A percentile compares a stretch with the other conserved stretches of the same genome.
These are phyloP conservation scores for Artibeus jamaicensis DNA, from an alignment of 2,797 vertebrate species.

Conservation along the genomic window DNA sequence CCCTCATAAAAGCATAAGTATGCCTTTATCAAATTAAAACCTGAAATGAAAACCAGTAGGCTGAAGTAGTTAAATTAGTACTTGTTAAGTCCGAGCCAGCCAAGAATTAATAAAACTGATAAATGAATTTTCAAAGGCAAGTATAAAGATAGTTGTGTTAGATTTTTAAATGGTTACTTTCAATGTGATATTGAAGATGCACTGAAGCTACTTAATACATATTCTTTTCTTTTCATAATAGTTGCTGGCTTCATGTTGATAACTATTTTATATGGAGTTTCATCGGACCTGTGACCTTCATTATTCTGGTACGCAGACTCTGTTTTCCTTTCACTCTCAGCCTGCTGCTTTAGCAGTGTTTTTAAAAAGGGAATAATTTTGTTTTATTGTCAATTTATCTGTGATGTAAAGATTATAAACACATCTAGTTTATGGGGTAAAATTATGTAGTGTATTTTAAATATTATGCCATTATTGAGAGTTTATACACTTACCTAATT, in stretches of 20 bases:
- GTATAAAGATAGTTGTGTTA: conserved; percentile 6
- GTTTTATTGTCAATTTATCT: not conserved
- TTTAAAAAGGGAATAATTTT: not conserved
- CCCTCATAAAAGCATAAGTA: not conserved
- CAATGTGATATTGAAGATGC: not conserved
- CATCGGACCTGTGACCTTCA: conserved; percentile 97
- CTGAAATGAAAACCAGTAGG: not conserved
- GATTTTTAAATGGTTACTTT: conserved; percentile 46
- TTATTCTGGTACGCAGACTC: conserved; percentile 95
- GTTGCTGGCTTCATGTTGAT: conserved; percentile 98
- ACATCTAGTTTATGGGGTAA: not conserved
- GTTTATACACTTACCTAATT: not conserved
- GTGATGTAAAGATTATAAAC: not conserved
- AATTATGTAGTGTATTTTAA: not conserved
- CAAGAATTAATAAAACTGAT: conserved; percentile 36
- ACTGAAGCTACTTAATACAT: not conserved
- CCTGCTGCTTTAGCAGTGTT: not conserved
- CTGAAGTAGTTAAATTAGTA: not conserved
- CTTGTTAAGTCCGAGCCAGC: not conserved
- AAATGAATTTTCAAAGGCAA: conserved; percentile 43
- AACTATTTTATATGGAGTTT: conserved; percentile 99
- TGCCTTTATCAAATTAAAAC: not conserved
- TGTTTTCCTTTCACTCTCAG: not conserved
- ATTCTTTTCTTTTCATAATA: conserved; percentile 73
- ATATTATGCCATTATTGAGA: not conserved